Conservation (phyloP, 2,797 vertebrate species). For the Acanthurus tractus region DNA sequence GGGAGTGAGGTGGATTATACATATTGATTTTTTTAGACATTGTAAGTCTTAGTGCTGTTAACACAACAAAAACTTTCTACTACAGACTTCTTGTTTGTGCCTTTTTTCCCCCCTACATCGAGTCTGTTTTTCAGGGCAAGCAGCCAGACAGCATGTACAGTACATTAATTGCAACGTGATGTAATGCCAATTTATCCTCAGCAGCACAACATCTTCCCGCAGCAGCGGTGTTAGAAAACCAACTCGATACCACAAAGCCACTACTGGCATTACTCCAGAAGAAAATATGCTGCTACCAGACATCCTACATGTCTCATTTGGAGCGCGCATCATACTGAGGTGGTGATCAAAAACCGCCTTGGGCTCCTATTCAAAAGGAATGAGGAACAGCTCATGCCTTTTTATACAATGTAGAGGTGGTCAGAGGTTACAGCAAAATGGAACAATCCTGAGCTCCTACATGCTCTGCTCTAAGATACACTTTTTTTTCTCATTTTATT, state of each 20-base stretch:
- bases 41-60: conserved; percentile 27
- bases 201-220: conserved; percentile 24
- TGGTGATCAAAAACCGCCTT: conserved; percentile 55
- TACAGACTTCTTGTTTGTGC: conserved; percentile 9
- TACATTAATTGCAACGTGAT: conserved; percentile 50
- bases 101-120: background rate
- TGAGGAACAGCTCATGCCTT: conserved; percentile 29
- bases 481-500: conserved; percentile 11
- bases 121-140: conserved; percentile 13
- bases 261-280: conserved; percentile 46
- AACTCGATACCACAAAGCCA: conserved; percentile 46
- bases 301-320: conserved; percentile 56
- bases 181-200: conserved; percentile 39
- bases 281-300: conserved; percentile 46
- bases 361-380: conserved; percentile 52
- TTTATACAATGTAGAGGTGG: conserved; percentile 47
- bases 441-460: conserved; percentile 31
- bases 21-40: conserved; percentile 48
- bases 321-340: conserved; percentile 43
- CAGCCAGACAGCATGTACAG: conserved; percentile 28
- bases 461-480: conserved; percentile 4
- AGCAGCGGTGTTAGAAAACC: conserved; percentile 18
- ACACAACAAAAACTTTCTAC: conserved; percentile 44
- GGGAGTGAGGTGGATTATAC: conserved; percentile 23
- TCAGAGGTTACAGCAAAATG: conserved; percentile 34